Conservation (phyloP, 2,888 invertebrate species). For the Thecocarcelia acutangulata region DNA sequence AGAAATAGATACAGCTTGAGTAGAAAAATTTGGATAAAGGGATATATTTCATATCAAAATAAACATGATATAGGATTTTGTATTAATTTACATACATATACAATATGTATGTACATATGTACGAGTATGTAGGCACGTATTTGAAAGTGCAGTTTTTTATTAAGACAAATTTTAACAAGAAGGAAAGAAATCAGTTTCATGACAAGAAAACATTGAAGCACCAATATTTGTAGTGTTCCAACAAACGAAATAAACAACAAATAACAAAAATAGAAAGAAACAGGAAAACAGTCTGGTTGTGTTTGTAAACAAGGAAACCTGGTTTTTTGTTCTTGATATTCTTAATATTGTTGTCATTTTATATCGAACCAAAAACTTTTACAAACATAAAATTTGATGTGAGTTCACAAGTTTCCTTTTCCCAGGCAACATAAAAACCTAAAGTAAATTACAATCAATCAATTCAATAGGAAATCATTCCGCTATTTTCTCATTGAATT, state of each 20-base stretch:
- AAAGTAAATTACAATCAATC: constrained; percentile 29
- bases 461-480: constrained; percentile 22
- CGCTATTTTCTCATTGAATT: background rate
- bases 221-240: no score
- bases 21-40: no score
- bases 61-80: no score
- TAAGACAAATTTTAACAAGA: background rate
- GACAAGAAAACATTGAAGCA: constrained; percentile 41
- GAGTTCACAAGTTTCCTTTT: constrained; percentile 4
- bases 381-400: constrained; percentile 34
- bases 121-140: no score
- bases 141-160: background rate
- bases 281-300: background rate
- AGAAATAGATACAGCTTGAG: no score
- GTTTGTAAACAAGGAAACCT: background rate
- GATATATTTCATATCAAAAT: no score
- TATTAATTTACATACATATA: no score
- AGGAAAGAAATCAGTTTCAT: constrained; percentile 18
- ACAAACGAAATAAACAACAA: background rate
- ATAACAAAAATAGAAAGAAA: constrained; percentile 8
- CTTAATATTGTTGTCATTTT: background rate
- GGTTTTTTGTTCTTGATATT: background rate
- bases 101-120: no score
- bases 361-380: no score
- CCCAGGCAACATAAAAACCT: background rate